These are phyloP conservation scores for Enteromius argenteus DNA, from an alignment of 2,797 vertebrate genomes.

Conservation along the genomic window DNA sequence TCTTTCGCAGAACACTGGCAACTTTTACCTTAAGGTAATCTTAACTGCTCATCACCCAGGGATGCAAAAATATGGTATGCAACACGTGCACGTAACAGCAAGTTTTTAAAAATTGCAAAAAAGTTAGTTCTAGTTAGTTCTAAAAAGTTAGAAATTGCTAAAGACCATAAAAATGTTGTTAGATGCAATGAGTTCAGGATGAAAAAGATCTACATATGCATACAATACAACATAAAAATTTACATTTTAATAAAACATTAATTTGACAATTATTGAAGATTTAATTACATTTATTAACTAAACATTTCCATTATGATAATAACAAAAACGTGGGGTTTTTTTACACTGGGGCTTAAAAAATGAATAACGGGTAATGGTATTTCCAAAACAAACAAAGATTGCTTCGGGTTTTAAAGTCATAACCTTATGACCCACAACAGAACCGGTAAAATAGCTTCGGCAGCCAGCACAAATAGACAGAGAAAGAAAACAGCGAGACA, in stretches of 20 bases:
- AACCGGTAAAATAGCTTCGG: constrained; percentile 5
- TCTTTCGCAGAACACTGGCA: not conserved
- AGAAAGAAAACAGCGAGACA: constrained; percentile 16
- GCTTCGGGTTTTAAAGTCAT: not conserved
- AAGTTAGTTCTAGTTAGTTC: too few species aligned
- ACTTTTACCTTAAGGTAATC: not conserved
- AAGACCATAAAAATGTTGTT: too few species aligned
- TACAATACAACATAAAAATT: not conserved
- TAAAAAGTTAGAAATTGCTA: too few species aligned
- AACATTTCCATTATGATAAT: not conserved
- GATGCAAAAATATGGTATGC: too few species aligned
- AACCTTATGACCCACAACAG: constrained; percentile 6
- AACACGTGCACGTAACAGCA: too few species aligned
- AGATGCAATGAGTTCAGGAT: not conserved
- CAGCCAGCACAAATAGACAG: constrained; percentile 4
- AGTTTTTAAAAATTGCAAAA: too few species aligned
- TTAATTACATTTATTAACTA: not conserved
- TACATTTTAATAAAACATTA: not conserved
- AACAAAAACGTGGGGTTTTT: not conserved
- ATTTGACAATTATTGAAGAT: not conserved
- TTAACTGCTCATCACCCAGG: too few species aligned
- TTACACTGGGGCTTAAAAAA: not conserved
- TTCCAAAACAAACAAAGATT: constrained; percentile 1
- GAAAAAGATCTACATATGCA: not conserved
- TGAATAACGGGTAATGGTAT: not conserved